Conservation (phyloP, 2,888 invertebrate genomes). For the Nephrotoma flavescens region DNA sequence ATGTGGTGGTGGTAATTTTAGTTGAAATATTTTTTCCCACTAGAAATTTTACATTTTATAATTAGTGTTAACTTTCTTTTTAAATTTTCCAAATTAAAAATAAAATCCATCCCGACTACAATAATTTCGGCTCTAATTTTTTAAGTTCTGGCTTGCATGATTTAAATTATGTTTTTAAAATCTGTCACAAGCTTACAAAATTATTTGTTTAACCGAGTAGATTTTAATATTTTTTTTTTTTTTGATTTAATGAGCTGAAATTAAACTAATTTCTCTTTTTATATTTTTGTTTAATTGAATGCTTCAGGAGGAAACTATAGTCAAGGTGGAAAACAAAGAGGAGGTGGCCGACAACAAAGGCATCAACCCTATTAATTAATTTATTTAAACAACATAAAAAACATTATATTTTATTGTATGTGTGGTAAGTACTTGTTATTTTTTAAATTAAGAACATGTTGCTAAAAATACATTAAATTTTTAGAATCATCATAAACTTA, state of each 20-base stretch:
- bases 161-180: neutral
- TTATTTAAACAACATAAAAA: neutral
- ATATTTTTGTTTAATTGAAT: neutral
- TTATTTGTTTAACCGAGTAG: neutral
- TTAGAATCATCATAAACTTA: slow-evolving; percentile 3
- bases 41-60: slow-evolving; percentile 4
- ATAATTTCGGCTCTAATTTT: neutral
- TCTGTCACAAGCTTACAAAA: neutral
- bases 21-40: slow-evolving; percentile 5
- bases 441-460: neutral
- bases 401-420: slow-evolving; percentile 5
- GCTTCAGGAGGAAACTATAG: slow-evolving; percentile 41
- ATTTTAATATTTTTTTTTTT: neutral
- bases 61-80: slow-evolving; percentile 5
- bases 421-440: slow-evolving; percentile 8
- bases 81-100: neutral
- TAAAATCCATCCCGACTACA: neutral
- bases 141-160: neutral
- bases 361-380: slow-evolving; percentile 65
- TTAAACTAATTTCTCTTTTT: neutral
- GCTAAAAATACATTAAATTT: neutral
- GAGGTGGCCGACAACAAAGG: slow-evolving; percentile 68
- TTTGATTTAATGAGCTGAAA: neutral
- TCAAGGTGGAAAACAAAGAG: slow-evolving; percentile 73
- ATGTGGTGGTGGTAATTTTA: slow-evolving; percentile 7